Percentiles rank a stretch among this genome's conserved stretches.
These are phyloP conservation scores for Drosophila ficusphila DNA, from an alignment of 1,140 invertebrate genomes.

Conservation along the genomic window DNA sequence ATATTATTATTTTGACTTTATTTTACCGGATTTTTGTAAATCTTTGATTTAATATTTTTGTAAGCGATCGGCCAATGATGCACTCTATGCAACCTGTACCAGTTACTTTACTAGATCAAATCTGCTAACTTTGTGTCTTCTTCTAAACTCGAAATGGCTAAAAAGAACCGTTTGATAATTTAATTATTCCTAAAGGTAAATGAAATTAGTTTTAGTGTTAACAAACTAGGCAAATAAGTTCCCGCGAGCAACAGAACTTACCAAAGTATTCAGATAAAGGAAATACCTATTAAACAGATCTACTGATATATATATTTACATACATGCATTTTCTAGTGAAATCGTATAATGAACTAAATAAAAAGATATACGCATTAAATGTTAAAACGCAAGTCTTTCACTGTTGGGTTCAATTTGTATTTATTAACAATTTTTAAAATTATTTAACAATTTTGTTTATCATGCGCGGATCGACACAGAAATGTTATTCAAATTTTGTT, in stretches of 20 bases:
- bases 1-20: constrained; percentile 11
- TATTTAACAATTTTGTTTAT: constrained; percentile 80
- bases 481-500: constrained; percentile 68
- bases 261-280: constrained; percentile 72
- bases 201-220: constrained; percentile 33
- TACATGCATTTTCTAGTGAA: constrained; percentile 82
- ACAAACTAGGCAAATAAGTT: constrained; percentile 55
- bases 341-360: constrained; percentile 62
- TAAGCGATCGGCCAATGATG: constrained; percentile 1
- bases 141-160: constrained; percentile 44
- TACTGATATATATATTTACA: constrained; percentile 69
- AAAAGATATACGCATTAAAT: constrained; percentile 55
- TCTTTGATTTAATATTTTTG: not conserved
- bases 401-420: constrained; percentile 67
- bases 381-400: constrained; percentile 31
- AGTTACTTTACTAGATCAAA: constrained; percentile 68
- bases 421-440: constrained; percentile 80
- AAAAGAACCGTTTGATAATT: constrained; percentile 39
- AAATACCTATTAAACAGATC: constrained; percentile 48
- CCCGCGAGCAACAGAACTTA: constrained; percentile 53
- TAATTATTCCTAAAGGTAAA: constrained; percentile 39
- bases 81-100: constrained; percentile 27
- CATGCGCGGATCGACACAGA: constrained; percentile 52
- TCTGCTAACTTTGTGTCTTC: constrained; percentile 74
- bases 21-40: not conserved